These are phyloP conservation scores for Torymus auratus DNA, from an alignment of 2,888 invertebrate genomes.

Conservation along the genomic window DNA sequence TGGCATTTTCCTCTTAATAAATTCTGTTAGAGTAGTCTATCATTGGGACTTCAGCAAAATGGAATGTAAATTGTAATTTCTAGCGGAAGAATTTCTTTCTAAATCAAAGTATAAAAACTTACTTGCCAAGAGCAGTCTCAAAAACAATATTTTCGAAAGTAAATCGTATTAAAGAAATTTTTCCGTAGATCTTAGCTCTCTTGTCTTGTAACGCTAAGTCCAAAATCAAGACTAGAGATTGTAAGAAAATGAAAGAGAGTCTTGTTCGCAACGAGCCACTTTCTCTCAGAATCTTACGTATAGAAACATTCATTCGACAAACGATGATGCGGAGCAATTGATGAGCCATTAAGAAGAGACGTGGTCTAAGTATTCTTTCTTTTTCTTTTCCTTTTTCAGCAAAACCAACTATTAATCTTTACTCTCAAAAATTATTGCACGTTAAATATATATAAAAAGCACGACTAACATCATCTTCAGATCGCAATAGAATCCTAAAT, in stretches of 20 bases:
- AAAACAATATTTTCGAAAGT: conserved; percentile 13
- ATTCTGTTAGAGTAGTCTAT: conserved; percentile 26
- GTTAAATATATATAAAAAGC: no score
- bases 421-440: no score
- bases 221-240: conserved; percentile 15
- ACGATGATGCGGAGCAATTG: background rate
- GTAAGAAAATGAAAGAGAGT: conserved; percentile 3
- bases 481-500: no score
- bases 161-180: conserved; percentile 37
- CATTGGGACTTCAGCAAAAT: conserved; percentile 20
- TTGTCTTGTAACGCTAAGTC: background rate
- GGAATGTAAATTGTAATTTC: conserved; percentile 38
- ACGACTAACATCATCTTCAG: no score
- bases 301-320: background rate
- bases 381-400: background rate
- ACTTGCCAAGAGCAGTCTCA: conserved; percentile 39
- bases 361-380: conserved; percentile 10
- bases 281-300: background rate
- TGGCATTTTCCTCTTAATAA: conserved; percentile 30
- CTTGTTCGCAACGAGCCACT: background rate
- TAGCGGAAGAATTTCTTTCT: conserved; percentile 28
- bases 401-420: no score
- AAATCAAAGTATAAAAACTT: conserved; percentile 18
- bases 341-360: conserved; percentile 1
- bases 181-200: conserved; percentile 2